A percentile compares a stretch with the other conserved stretches of the same genome.
phyloP scores from a whole-genome alignment of 2,888 invertebrate genomes.

The Periphyllus acericola region DNA sequence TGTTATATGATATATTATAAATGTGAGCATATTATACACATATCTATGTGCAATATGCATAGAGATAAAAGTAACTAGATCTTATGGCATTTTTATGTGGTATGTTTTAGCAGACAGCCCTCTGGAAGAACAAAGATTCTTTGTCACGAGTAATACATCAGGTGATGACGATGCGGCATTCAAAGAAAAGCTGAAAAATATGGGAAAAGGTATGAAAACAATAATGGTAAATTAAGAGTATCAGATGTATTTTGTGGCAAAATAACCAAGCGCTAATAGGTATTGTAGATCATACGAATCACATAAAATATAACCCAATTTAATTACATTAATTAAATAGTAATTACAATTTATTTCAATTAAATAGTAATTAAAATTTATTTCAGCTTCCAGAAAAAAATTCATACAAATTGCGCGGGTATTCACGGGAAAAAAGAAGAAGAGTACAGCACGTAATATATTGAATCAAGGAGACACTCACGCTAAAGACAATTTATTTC shows the following conservation, averaged over 20 bases:
- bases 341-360: neutral
- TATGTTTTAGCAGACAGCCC: conserved; percentile 64
- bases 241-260: neutral
- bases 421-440: conserved; percentile 76
- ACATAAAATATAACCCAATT: neutral
- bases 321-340: neutral
- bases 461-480: conserved; percentile 64
- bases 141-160: conserved; percentile 10
- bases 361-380: neutral
- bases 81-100: neutral
- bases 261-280: neutral
- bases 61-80: neutral
- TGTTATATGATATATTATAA: neutral
- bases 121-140: conserved; percentile 63
- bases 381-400: conserved; percentile 80
- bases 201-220: conserved; percentile 77
- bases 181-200: conserved; percentile 81
- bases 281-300: neutral
- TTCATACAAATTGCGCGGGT: conserved; percentile 82
- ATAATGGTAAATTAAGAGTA: neutral
- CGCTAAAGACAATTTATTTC: conserved; percentile 65
- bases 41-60: neutral
- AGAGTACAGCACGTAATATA: conserved; percentile 61
- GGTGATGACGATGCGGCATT: conserved; percentile 76
- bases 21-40: neutral